Evolutionary conservation across 2,888 invertebrate genomes (phyloP).

Genomic region (Cartodere bifasciata): DNA sequence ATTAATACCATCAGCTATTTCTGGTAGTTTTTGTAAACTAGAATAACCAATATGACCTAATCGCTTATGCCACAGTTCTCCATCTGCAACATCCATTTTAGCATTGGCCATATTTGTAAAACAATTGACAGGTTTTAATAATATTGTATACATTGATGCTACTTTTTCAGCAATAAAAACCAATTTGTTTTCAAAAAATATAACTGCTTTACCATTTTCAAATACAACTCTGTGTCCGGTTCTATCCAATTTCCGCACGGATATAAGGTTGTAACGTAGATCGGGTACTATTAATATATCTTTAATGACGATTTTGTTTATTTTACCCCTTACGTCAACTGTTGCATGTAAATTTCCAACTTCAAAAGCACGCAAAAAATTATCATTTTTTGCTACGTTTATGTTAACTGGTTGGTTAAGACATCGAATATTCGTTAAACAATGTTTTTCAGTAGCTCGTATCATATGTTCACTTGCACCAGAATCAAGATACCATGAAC

Average conservation of each 20-base stretch:
- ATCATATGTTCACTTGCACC: conserved; percentile 19
- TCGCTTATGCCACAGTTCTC: conserved; percentile 15
- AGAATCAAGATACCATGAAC: conserved; percentile 18
- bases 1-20: conserved; percentile 11
- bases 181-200: conserved; percentile 5
- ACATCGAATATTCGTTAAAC: conserved; percentile 11
- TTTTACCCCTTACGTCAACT: neutral
- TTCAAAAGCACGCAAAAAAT: conserved; percentile 22
- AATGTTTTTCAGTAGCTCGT: conserved; percentile 1
- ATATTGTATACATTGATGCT: conserved; percentile 3
- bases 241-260: conserved; percentile 19
- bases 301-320: conserved; percentile 4
- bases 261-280: conserved; percentile 21
- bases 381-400: conserved; percentile 22
- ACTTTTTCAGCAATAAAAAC: neutral
- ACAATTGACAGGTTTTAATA: too few relatives aligned
- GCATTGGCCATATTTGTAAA: too few relatives aligned
- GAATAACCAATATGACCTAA: conserved; percentile 15
- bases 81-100: too few relatives aligned
- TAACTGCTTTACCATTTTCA: conserved; percentile 17
- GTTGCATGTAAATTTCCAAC: conserved; percentile 13
- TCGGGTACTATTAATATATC: conserved; percentile 13
- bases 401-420: conserved; percentile 22
- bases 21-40: conserved; percentile 8
- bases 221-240: conserved; percentile 20